Evolutionary conservation across 2,113 vertebrate genomes (phyloP).

Genomic region (Petaurus breviceps): DNA sequence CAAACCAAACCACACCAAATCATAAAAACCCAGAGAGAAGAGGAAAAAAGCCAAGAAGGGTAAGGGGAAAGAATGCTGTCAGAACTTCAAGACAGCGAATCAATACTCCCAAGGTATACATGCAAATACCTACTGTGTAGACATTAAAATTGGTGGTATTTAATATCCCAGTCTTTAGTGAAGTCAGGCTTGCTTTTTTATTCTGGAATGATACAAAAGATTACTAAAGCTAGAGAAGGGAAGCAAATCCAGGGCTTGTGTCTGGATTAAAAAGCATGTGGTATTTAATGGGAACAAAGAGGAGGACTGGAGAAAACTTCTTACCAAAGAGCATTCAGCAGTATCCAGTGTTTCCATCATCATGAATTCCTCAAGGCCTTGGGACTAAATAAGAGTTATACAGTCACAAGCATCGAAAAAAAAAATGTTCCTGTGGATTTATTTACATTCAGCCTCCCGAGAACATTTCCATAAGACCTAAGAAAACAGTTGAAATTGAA

Average conservation of each 20-base stretch:
- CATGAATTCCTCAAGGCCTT: not conserved
- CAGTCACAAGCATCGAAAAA: not conserved
- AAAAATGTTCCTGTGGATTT: constrained; percentile 26
- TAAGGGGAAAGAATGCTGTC: not conserved
- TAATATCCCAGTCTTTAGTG: not conserved
- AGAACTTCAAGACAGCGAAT: not conserved
- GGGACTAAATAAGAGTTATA: not conserved
- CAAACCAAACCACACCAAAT: constrained; percentile 16
- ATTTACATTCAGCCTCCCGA: not conserved
- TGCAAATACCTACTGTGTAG: not conserved
- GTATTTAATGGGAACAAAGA: not conserved
- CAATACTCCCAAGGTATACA: not conserved
- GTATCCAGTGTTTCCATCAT: not conserved
- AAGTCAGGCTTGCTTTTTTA: constrained; percentile 7
- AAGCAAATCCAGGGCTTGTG: not conserved
- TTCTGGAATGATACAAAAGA: not conserved
- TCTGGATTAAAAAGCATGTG: constrained; percentile 7
- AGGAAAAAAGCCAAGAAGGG: not conserved
- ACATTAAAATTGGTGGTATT: not conserved
- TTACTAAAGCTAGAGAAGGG: not conserved
- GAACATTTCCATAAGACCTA: constrained; percentile 9
- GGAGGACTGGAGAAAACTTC: not conserved
- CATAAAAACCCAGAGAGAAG: not conserved
- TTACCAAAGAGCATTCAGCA: not conserved
- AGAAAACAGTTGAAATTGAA: not conserved